These are phyloP conservation scores for Bombus waltoni DNA, from an alignment of 1,140 invertebrate genomes.

Conservation along the genomic window DNA sequence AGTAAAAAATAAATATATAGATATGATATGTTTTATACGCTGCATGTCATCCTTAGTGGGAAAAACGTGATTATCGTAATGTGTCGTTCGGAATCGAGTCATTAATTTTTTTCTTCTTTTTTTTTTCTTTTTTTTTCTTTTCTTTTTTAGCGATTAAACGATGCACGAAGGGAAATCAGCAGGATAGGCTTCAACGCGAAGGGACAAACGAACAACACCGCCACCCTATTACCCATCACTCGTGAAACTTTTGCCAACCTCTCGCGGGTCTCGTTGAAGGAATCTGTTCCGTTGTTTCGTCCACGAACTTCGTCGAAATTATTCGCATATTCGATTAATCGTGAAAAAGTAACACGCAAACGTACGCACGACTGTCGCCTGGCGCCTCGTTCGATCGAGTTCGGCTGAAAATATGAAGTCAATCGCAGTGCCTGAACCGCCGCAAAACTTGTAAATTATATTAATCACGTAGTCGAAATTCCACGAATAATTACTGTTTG, in stretches of 20 bases:
- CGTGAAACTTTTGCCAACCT: slow-evolving; percentile 21
- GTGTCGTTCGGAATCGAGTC: slow-evolving; percentile 72
- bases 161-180: slow-evolving; percentile 53
- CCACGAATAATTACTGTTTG: not conserved
- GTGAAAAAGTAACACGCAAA: not conserved
- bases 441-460: slow-evolving; percentile 43
- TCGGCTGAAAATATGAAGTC: slow-evolving; percentile 57
- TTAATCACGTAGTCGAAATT: slow-evolving; percentile 34
- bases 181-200: slow-evolving; percentile 10
- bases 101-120: not conserved
- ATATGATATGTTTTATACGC: slow-evolving; percentile 83
- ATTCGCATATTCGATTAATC: too few species aligned
- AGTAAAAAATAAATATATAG: slow-evolving; percentile 73
- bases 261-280: slow-evolving; percentile 11
- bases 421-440: slow-evolving; percentile 65
- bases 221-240: not conserved
- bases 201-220: slow-evolving; percentile 2
- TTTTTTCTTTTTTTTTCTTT: not conserved
- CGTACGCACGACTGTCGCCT: slow-evolving; percentile 5
- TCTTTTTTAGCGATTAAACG: slow-evolving; percentile 47
- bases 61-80: slow-evolving; percentile 77
- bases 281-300: slow-evolving; percentile 12
- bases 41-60: slow-evolving; percentile 79
- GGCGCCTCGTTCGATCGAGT: slow-evolving; percentile 19
- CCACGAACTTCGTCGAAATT: not conserved